These are phyloP conservation scores for Melanocharis versteri DNA, from an alignment of 2,113 vertebrate genomes.

Conservation along the genomic window DNA sequence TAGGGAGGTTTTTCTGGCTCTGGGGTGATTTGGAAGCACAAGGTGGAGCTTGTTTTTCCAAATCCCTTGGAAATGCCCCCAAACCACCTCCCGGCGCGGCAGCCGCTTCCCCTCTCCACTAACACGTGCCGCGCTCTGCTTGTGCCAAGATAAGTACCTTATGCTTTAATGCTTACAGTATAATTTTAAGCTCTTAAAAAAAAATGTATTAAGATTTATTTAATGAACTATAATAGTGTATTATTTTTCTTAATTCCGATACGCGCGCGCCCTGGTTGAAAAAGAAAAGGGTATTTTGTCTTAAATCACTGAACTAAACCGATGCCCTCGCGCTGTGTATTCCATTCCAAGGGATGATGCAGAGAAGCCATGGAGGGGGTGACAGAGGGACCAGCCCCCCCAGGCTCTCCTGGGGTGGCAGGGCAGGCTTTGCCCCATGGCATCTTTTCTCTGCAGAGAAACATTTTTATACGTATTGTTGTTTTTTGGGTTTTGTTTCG, in stretches of 20 bases:
- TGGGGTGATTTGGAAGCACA: not conserved
- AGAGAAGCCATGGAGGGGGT: not conserved
- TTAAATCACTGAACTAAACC: not conserved
- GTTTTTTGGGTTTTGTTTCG: not conserved
- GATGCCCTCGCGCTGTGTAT: not conserved
- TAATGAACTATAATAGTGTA: slow-evolving; percentile 47
- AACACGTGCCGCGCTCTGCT: slow-evolving; percentile 39
- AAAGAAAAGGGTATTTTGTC: slow-evolving; percentile 29
- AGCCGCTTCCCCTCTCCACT: not conserved
- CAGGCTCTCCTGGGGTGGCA: not conserved
- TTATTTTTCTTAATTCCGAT: slow-evolving; percentile 15
- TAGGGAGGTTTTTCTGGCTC: not conserved
- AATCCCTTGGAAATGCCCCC: not conserved
- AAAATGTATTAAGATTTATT: slow-evolving; percentile 44
- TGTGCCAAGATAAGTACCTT: slow-evolving; percentile 30
- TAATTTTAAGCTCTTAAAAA: slow-evolving; percentile 57
- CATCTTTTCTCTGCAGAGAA: slow-evolving; percentile 56
- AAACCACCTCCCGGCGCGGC: not conserved
- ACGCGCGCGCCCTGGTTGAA: not conserved
- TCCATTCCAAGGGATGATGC: not conserved
- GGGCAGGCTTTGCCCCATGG: not conserved
- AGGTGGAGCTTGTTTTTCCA: not conserved
- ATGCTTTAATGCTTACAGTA: slow-evolving; percentile 50
- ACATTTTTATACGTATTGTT: slow-evolving; percentile 66
- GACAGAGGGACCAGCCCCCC: not conserved